Conservation (phyloP, 2,113 vertebrate species). For the Chamaetylas fuelleborni region DNA sequence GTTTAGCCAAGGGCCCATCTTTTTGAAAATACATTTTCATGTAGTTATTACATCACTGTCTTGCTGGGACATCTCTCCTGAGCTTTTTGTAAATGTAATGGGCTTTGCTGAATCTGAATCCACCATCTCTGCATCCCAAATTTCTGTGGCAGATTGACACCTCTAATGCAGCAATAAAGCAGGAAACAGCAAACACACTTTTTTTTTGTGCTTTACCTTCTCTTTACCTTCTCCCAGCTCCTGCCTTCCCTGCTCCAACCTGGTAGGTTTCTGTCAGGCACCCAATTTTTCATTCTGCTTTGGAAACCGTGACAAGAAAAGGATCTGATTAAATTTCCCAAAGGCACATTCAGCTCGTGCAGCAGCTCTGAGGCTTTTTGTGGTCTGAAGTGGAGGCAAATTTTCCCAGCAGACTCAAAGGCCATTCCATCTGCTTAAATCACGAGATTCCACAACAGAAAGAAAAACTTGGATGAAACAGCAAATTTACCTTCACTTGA, state of each 20-base stretch:
- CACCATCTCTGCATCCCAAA: not conserved
- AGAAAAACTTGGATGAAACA: not conserved
- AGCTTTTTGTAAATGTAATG: not conserved
- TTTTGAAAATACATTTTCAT: slow-evolving; percentile 47
- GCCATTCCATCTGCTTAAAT: not conserved
- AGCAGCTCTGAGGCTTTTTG: not conserved
- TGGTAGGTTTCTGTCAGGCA: not conserved
- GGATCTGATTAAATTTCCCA: not conserved
- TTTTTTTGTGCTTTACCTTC: not conserved
- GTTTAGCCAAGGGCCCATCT: slow-evolving; percentile 54
- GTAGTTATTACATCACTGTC: slow-evolving; percentile 51
- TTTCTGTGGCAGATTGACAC: not conserved
- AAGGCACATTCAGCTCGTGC: not conserved
- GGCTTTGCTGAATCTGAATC: not conserved
- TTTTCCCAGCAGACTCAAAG: not conserved
- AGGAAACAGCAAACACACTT: not conserved
- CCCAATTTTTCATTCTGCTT: not conserved
- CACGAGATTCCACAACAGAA: not conserved
- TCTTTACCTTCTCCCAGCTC: not conserved
- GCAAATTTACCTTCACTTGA: not conserved
- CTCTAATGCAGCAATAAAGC: not conserved
- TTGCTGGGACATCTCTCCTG: slow-evolving; percentile 59
- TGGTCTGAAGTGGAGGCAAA: not conserved
- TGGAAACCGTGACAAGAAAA: not conserved
- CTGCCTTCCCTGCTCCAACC: not conserved